These are phyloP conservation scores for Pterocles orientalis DNA, from an alignment of 2,113 vertebrate species.

Conservation along the genomic window DNA sequence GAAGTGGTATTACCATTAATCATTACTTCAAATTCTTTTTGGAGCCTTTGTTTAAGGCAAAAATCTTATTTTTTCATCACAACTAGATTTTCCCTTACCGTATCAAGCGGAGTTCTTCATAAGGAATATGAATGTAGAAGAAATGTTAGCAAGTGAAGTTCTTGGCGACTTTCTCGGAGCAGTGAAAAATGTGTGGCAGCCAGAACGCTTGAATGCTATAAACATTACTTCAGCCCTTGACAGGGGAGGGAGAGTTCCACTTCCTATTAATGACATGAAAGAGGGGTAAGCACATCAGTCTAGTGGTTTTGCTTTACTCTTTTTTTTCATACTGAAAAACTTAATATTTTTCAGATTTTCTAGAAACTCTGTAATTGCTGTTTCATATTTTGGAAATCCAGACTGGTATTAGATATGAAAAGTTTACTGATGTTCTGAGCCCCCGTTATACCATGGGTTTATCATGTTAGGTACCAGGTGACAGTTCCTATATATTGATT, in stretches of 20 bases:
- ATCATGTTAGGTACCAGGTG: background rate
- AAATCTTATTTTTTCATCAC: background rate
- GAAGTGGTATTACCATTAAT: background rate
- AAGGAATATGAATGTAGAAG: slow-evolving; percentile 98
- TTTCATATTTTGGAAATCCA: background rate
- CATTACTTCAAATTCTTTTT: background rate
- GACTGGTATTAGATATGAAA: background rate
- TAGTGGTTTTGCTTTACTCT: background rate
- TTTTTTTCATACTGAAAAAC: background rate
- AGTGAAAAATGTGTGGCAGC: slow-evolving; percentile 98
- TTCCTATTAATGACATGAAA: slow-evolving; percentile 97
- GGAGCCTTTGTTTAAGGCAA: background rate
- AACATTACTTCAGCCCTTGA: slow-evolving; percentile 98
- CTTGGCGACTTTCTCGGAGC: slow-evolving; percentile 97
- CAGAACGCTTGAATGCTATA: slow-evolving; percentile 93
- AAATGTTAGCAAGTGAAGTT: slow-evolving; percentile 97
- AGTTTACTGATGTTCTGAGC: background rate
- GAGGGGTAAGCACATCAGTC: slow-evolving; percentile 85
- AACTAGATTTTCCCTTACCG: slow-evolving; percentile 89
- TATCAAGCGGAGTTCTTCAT: slow-evolving; percentile 98
- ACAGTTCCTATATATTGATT: background rate
- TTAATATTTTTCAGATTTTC: background rate
- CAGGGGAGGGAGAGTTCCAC: slow-evolving; percentile 91
- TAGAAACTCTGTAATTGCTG: background rate
- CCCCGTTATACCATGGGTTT: background rate